phyloP scores from a whole-genome alignment of 1,140 invertebrate genomes.

The Parapsyche elsis region DNA sequence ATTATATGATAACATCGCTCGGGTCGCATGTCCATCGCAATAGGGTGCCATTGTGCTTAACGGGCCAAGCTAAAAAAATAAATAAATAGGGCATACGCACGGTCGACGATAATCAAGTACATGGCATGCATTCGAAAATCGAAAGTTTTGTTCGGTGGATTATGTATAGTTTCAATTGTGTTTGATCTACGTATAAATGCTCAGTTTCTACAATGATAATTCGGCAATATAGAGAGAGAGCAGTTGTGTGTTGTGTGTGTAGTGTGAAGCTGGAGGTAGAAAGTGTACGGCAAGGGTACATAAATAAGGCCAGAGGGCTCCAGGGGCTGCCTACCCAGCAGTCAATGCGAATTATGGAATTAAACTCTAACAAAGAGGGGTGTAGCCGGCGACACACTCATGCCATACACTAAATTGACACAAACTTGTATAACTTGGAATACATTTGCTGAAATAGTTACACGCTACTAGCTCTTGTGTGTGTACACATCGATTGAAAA shows the following conservation, averaged over 20 bases:
- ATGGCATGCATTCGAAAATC: too few species aligned
- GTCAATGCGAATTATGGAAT: constrained; percentile 53
- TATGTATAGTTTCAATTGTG: too few species aligned
- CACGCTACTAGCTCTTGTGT: too few species aligned
- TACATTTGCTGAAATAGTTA: too few species aligned
- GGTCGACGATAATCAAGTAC: not conserved
- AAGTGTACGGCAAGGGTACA: constrained; percentile 44
- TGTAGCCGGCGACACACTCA: constrained; percentile 6
- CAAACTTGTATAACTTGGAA: not conserved
- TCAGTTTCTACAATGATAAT: too few species aligned
- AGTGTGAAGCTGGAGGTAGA: constrained; percentile 1
- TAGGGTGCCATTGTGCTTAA: too few species aligned
- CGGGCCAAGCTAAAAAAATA: too few species aligned
- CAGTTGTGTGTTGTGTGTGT: not conserved
- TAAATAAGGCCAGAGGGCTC: constrained; percentile 45
- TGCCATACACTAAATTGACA: not conserved
- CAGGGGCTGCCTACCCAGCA: constrained; percentile 43
- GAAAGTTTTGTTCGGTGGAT: too few species aligned
- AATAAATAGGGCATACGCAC: too few species aligned
- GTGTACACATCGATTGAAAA: too few species aligned
- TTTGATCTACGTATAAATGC: too few species aligned
- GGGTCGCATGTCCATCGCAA: not conserved
- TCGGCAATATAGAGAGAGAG: not conserved
- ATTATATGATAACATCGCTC: constrained; percentile 35
- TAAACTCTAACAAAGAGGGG: constrained; percentile 43